Evolutionary conservation across 2,797 vertebrate species (phyloP).

Genomic region (Enteromius fasciolatus): DNA sequence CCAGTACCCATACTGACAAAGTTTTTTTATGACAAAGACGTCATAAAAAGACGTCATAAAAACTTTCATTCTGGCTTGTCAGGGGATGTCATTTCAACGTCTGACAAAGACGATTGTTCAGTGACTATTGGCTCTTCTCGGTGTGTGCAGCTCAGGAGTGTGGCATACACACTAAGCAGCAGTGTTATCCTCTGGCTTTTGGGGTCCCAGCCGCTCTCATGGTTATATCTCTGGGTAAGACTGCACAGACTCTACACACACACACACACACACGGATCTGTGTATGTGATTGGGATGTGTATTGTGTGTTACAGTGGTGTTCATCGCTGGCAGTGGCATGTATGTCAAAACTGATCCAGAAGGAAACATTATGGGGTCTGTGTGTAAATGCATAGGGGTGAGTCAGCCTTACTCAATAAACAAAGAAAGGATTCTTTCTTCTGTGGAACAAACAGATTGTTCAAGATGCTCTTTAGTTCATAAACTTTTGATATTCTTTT

Average conservation of each 20-base stretch:
- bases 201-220: constrained; percentile 92
- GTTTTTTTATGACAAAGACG: no score
- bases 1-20: no score
- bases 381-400: constrained; percentile 88
- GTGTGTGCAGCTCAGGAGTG: constrained; percentile 82
- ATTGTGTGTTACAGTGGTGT: constrained; percentile 82
- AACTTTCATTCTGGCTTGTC: no score
- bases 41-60: no score
- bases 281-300: constrained; percentile 2
- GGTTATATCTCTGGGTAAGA: constrained; percentile 86
- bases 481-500: background rate
- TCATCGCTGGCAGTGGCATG: constrained; percentile 86
- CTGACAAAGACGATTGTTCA: no score
- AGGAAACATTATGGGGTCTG: constrained; percentile 89
- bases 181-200: constrained; percentile 93
- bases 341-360: constrained; percentile 90
- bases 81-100: no score
- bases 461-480: background rate
- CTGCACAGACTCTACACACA: background rate
- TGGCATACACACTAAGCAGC: constrained; percentile 82
- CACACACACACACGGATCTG: background rate
- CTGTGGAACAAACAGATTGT: background rate
- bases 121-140: background rate
- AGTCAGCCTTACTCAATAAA: constrained; percentile 59
- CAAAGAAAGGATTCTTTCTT: background rate